phyloP scores from a whole-genome alignment of 2,888 invertebrate species.

The Odontocerum albicorne region DNA sequence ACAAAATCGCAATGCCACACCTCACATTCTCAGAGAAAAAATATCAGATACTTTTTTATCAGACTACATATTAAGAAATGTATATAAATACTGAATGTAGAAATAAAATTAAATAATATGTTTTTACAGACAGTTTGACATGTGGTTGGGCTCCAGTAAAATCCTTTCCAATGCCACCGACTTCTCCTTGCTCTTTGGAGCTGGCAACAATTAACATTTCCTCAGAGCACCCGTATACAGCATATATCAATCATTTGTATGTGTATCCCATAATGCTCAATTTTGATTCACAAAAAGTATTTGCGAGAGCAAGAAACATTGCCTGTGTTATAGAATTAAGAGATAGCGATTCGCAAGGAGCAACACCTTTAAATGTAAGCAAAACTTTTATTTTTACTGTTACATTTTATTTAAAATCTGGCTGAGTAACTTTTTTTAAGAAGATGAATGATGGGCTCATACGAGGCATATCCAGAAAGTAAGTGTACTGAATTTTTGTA shows the following conservation, averaged over 20 bases:
- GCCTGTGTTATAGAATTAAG: conserved; percentile 87
- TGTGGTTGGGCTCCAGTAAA: conserved; percentile 81
- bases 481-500: too few relatives aligned
- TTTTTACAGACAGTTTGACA: conserved; percentile 80
- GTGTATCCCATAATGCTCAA: conserved; percentile 85
- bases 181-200: conserved; percentile 76
- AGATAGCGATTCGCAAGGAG: conserved; percentile 75
- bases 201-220: conserved; percentile 78
- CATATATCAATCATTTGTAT: conserved; percentile 87
- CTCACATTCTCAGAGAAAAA: too few relatives aligned
- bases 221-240: conserved; percentile 78
- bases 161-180: conserved; percentile 82
- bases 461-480: too few relatives aligned
- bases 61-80: too few relatives aligned
- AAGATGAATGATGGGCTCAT: too few relatives aligned
- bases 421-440: too few relatives aligned
- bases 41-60: too few relatives aligned
- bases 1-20: not conserved
- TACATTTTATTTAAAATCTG: too few relatives aligned
- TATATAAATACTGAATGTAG: too few relatives aligned
- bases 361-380: conserved; percentile 72
- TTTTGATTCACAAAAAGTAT: conserved; percentile 90
- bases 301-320: conserved; percentile 92
- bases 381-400: too few relatives aligned
- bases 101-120: too few relatives aligned